Evolutionary conservation across 2,888 invertebrate species (phyloP).

Genomic region (Selenia dentaria): DNA sequence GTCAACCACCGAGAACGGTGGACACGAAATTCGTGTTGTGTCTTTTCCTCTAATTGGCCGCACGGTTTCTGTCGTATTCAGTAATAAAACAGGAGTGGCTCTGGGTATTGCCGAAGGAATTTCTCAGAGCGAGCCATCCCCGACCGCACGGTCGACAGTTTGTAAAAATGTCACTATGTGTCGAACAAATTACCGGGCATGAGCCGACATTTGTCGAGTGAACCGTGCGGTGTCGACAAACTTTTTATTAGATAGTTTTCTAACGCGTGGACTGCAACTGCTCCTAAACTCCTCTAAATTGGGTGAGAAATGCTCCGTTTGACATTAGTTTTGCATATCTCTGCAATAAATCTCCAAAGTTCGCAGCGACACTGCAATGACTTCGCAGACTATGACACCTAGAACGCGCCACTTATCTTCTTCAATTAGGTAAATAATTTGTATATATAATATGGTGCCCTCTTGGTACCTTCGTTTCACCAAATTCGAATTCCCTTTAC

Average conservation of each 20-base stretch:
- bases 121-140: constrained; percentile 50
- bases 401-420: constrained; percentile 33
- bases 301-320: constrained; percentile 64
- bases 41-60: constrained; percentile 68
- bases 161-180: constrained; percentile 50
- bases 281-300: constrained; percentile 56
- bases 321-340: constrained; percentile 64
- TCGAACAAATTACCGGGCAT: constrained; percentile 54
- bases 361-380: constrained; percentile 39
- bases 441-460: too few relatives aligned
- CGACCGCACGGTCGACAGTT: constrained; percentile 36
- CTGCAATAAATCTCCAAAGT: constrained; percentile 56
- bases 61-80: constrained; percentile 47
- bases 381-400: constrained; percentile 30
- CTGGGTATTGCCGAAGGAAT: constrained; percentile 45
- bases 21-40: constrained; percentile 67
- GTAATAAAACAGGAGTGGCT: constrained; percentile 39
- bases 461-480: constrained; percentile 34
- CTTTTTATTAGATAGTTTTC: constrained; percentile 56
- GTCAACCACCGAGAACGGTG: constrained; percentile 55
- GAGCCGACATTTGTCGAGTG: constrained; percentile 42
- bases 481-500: constrained; percentile 33
- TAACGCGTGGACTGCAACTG: constrained; percentile 38
- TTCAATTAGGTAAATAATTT: constrained; percentile 46
- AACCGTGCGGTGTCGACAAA: constrained; percentile 48